Evolutionary conservation across 2,113 vertebrate genomes (phyloP).

Genomic region (Psilopsiagon aymara): DNA sequence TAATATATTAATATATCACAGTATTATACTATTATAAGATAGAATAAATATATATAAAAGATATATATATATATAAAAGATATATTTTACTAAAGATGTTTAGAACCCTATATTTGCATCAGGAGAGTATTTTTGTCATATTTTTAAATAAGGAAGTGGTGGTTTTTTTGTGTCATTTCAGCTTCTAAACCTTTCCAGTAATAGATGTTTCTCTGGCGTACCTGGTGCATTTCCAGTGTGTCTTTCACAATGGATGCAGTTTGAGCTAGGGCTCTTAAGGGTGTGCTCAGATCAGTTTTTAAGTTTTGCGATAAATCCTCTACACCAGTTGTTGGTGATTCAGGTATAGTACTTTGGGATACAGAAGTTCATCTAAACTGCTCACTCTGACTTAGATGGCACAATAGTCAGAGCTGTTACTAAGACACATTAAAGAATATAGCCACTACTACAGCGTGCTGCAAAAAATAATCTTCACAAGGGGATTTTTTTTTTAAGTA

Average conservation of each 20-base stretch:
- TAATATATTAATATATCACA: no score
- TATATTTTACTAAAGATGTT: neutral
- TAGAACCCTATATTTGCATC: neutral
- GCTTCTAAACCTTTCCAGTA: neutral
- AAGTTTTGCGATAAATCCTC: neutral
- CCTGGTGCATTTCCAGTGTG: neutral
- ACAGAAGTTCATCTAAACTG: neutral
- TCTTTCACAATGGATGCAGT: neutral
- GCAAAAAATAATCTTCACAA: neutral
- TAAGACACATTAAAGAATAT: neutral
- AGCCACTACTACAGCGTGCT: neutral
- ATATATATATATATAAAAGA: neutral
- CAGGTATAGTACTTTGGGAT: neutral
- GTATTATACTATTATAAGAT: no score
- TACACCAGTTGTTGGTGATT: neutral
- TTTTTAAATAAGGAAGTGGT: neutral
- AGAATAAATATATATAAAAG: no score
- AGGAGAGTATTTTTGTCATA: neutral
- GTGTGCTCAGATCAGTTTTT: neutral
- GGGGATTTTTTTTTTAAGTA: neutral
- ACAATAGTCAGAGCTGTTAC: neutral
- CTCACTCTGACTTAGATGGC: neutral
- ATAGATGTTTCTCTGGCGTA: neutral
- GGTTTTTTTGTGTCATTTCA: neutral
- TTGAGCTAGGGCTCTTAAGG: neutral